Conservation (phyloP, 2,113 vertebrate genomes). For the Microcebus tavaratra region DNA sequence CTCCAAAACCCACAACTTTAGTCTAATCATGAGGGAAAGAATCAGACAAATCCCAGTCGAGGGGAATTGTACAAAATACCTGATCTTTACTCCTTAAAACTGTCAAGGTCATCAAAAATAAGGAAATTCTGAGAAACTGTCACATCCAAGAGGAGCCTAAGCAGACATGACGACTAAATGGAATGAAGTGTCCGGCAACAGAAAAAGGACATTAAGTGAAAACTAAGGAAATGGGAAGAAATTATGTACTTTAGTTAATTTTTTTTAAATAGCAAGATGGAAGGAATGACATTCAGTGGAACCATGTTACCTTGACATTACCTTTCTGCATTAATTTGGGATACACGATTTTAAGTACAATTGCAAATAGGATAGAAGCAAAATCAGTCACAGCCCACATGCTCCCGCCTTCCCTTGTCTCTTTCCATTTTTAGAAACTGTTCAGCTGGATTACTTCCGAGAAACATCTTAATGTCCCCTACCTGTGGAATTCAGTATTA, state of each 20-base stretch:
- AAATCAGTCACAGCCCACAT: neutral
- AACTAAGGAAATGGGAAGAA: neutral
- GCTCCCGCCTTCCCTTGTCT: neutral
- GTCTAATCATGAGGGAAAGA: neutral
- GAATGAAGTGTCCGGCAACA: neutral
- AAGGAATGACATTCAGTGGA: constrained; percentile 4
- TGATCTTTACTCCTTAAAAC: neutral
- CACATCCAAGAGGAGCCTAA: neutral
- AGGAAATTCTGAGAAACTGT: neutral
- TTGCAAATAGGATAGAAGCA: neutral
- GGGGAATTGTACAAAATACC: neutral
- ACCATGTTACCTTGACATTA: neutral
- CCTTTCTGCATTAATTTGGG: constrained; percentile 15
- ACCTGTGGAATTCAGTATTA: constrained; percentile 41
- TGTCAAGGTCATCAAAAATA: neutral
- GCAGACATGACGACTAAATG: neutral
- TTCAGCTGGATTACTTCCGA: constrained; percentile 41
- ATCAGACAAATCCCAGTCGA: neutral
- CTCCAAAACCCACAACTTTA: neutral
- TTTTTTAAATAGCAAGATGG: neutral
- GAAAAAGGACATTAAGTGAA: neutral
- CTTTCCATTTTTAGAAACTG: constrained; percentile 19
- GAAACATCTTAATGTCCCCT: constrained; percentile 1
- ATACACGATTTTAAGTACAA: neutral
- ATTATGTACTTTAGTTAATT: neutral